phyloP scores from a whole-genome alignment of 92 coral and sea anemone species.

The Paramuricea clavata region DNA sequence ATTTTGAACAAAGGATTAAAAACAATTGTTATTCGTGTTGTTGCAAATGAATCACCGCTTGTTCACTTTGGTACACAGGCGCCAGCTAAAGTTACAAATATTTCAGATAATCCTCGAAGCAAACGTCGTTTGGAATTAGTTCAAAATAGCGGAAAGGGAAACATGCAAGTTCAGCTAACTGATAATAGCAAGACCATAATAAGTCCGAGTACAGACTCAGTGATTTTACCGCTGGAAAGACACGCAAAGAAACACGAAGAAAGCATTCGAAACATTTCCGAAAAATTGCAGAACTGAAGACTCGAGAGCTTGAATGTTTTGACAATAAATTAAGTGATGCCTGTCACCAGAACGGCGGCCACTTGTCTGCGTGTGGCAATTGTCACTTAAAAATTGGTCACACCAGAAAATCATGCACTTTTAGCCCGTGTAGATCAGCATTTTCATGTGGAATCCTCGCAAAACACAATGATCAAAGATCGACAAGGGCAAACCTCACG shows the following conservation, averaged over 20 bases:
- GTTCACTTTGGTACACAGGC: not conserved
- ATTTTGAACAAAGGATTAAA: constrained; percentile 53
- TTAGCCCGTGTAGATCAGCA: constrained; percentile 57
- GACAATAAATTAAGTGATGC: constrained; percentile 31
- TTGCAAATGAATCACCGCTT: constrained; percentile 41
- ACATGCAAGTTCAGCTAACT: not conserved
- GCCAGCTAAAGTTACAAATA: not conserved
- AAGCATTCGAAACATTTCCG: not conserved
- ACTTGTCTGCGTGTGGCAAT: constrained; percentile 13
- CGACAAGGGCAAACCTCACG: constrained; percentile 28
- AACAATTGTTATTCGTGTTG: constrained; percentile 49
- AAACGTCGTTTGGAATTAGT: constrained; percentile 5
- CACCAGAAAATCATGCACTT: constrained; percentile 44
- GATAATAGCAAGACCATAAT: not conserved
- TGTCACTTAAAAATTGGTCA: not conserved
- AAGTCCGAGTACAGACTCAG: constrained; percentile 32
- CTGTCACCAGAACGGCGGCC: constrained; percentile 47
- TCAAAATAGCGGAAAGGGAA: not conserved
- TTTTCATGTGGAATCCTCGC: not conserved
- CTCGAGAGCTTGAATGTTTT: constrained; percentile 26
- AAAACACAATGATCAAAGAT: constrained; percentile 50
- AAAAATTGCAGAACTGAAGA: constrained; percentile 12
- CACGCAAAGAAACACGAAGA: constrained; percentile 36
- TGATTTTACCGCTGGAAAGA: constrained; percentile 51
- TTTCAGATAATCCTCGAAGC: constrained; percentile 3